Base-by-base conservation (phyloP, 2,888 invertebrate species). In the Erebia epiphron region DNA sequence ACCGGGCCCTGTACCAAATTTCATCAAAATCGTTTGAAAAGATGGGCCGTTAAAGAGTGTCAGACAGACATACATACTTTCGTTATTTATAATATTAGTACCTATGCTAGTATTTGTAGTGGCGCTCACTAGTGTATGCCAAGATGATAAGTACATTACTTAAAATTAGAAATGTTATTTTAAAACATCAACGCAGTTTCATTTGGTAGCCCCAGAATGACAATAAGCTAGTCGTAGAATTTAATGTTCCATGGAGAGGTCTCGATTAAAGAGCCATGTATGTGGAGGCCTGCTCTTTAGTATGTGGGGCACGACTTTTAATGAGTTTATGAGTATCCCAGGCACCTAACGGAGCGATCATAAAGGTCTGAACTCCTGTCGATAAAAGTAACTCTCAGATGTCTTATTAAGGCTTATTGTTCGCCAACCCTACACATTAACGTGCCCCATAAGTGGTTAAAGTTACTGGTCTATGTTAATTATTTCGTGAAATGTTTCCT, bases 181-280 rank as follows among this genome's bases (percentile, higher is more conserved):
- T 14, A 56, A 57, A 16, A 35, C 21, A 52, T 60, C 54, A 35
- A 54, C 60, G 69, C 62, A 70, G 62, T 87, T 88, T 86, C 87
- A 88, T 89, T 88, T 85, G 88, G 85, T 86, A 89, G 84, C 88
- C 90, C 88, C 89, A 85, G 83, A 84, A 87, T 84, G 86, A 87
- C 90, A 85, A 90, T 91, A 89, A 88, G 86, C 86, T 79, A 84
- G 83, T 84, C 87, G 85, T 87, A 84, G 83, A 86, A 87, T 85
- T 88, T 88, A 92, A 92, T 90, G 88, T 86, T 81, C 84, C 87
- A 86, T 88, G 87, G 89, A 90, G 86, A 85, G 89, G 85, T 88
- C 86, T 85, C 91, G 88, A 91, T 91, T 91, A 90, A 89, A 90
- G 88, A 86, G 86, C 85, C 88, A 83, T 88, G 86, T 87, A 82